phyloP scores from a whole-genome alignment of 2,113 vertebrate species.

The Mastomys coucha region DNA sequence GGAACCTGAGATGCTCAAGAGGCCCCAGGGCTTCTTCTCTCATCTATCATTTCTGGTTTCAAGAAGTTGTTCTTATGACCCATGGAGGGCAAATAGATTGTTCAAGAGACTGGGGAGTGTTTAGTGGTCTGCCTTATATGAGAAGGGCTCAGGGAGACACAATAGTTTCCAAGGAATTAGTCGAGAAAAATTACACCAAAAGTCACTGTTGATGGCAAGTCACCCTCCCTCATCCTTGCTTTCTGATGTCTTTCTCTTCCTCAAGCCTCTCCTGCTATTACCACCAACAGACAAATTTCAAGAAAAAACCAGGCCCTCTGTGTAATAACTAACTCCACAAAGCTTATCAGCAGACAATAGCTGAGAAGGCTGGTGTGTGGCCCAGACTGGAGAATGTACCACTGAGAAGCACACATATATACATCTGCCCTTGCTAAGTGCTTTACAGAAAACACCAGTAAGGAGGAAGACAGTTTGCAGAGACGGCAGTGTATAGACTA shows the following conservation, averaged over 20 bases:
- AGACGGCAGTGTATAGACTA: background rate
- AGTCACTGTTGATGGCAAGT: background rate
- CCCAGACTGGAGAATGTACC: background rate
- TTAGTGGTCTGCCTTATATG: fast-evolving
- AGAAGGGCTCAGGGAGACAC: background rate
- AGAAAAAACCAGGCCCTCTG: background rate
- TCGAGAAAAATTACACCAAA: background rate
- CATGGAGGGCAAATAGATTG: background rate
- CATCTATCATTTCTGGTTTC: background rate
- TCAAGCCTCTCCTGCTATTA: background rate
- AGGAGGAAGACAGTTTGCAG: background rate
- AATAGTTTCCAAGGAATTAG: background rate
- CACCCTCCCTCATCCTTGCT: too few relatives aligned
- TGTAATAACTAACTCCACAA: background rate
- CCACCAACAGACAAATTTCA: background rate
- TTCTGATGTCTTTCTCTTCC: background rate
- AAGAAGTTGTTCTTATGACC: background rate
- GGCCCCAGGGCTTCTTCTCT: background rate
- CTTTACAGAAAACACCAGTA: background rate
- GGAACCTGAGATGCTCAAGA: background rate
- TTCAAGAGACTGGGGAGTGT: background rate
- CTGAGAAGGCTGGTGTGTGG: background rate
- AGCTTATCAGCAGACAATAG: background rate
- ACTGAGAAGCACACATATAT: background rate
- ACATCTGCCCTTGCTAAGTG: too few relatives aligned